Conservation (phyloP, 2,888 invertebrate species). For the Orchesellides sinensis region DNA sequence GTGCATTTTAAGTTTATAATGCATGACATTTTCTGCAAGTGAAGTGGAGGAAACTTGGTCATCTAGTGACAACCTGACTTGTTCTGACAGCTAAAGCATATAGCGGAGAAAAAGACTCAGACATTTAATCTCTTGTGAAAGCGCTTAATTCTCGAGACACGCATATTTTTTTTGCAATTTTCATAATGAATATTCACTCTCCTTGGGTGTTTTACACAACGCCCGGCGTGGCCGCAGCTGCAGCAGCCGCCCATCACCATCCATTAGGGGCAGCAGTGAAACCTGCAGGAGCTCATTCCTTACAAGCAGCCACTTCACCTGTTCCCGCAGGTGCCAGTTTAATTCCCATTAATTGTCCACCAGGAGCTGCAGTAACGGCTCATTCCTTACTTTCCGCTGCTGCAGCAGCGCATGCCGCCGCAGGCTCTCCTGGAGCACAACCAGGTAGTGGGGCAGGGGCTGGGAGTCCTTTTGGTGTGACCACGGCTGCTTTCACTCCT, state of each 20-base stretch:
- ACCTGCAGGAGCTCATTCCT: slow-evolving; percentile 20
- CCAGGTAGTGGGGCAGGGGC: slow-evolving; percentile 19
- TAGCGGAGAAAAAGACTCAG: background rate
- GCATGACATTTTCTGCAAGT: no score
- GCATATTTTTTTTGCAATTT: slow-evolving; percentile 9
- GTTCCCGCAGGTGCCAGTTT: slow-evolving; percentile 55
- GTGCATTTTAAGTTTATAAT: no score
- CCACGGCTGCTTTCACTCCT: slow-evolving; percentile 43
- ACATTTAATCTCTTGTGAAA: background rate
- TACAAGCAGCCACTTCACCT: background rate
- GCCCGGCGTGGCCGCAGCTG: slow-evolving; percentile 66
- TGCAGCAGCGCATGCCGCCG: slow-evolving; percentile 46
- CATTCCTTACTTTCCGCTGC: slow-evolving; percentile 60
- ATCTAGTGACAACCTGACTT: background rate
- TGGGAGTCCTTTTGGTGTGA: slow-evolving; percentile 54
- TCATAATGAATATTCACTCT: slow-evolving; percentile 71
- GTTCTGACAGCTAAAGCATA: background rate
- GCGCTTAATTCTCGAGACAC: background rate
- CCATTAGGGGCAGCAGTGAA: slow-evolving; percentile 26
- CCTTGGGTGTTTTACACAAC: slow-evolving; percentile 74
- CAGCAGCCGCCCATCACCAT: slow-evolving; percentile 57
- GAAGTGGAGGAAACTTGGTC: no score
- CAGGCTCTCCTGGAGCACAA: slow-evolving; percentile 17
- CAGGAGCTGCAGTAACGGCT: slow-evolving; percentile 57
- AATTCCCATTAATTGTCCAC: slow-evolving; percentile 71